Base-by-base conservation (phyloP, 2,113 vertebrate species). In the Alligator sinensis region DNA sequence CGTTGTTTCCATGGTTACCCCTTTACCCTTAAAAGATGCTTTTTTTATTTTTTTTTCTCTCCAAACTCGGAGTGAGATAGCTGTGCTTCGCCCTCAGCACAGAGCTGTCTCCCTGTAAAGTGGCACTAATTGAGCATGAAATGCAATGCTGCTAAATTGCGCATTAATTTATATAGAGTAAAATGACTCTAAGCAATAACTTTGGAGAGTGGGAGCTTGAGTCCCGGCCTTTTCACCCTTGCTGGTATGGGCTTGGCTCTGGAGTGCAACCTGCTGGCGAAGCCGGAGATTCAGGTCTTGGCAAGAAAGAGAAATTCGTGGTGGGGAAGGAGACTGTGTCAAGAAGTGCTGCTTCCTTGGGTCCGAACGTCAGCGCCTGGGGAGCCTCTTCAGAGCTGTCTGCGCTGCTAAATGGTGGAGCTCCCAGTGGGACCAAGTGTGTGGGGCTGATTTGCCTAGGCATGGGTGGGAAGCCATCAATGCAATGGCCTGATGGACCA, bases 121-220 rank as follows among this genome's bases (percentile, higher is more conserved):
- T 94, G 91, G 91, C 93, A 94, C 89, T 97, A 97, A 97, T 96
- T 97, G 96, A 97, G 96, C 95, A 91, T 95, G 95, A 97, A 97
- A 96, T 94, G 84, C 83, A 87, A 91, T 84, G 92, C 85, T 82
- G 90, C 91, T 94, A 97, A 96, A 97, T 95, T 92, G 93, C 90
- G 90, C 92, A 70, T 47, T 96, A 91, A 97, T 97, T 96, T 97
- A 97, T 97, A 95, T 38, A 1, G 85, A 12, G 3, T 94, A 96
- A 97, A 96, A 95, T 91, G 89, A 95, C 97, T 79, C 93, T 89
- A 91, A 96, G 88, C 92, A 93, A 88, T 47, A 74, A 86, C 87
- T 80, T 27, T 27, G 55, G 12, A 76, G 58, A 82, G 11, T 21
- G n/a, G 68, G 12, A 78, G 68, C 24, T 72, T 87, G 25, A 11